These are phyloP conservation scores for Planiliza haematocheilus DNA, from an alignment of 2,113 vertebrate species.

Conservation along the genomic window DNA sequence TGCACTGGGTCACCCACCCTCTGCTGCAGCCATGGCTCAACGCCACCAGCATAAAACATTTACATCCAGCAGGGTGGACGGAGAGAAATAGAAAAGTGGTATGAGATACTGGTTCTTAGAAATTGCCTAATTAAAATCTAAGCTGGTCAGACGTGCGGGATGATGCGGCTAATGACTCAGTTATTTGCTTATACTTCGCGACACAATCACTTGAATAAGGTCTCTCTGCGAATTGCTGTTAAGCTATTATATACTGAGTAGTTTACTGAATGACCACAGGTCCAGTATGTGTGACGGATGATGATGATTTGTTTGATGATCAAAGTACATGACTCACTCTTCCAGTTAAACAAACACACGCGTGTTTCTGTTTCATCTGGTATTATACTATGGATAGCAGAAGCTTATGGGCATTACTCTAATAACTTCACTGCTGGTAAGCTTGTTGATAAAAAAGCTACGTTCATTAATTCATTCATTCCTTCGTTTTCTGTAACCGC, in stretches of 20 bases:
- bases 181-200: constrained; percentile 37
- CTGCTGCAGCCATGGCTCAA: constrained; percentile 80
- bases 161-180: constrained; percentile 49
- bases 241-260: neutral
- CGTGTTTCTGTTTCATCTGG: neutral
- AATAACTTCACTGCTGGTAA: constrained; percentile 22
- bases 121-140: constrained; percentile 44
- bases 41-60: constrained; percentile 79
- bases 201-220: constrained; percentile 9
- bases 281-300: constrained; percentile 1
- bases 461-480: no score
- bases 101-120: constrained; percentile 33
- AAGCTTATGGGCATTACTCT: constrained; percentile 18
- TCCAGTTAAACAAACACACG: neutral
- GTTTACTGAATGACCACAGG: neutral
- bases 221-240: constrained; percentile 7
- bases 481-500: no score
- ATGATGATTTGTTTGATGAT: constrained; percentile 10
- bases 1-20: constrained; percentile 79
- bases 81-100: constrained; percentile 13
- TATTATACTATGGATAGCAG: constrained; percentile 1
- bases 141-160: constrained; percentile 39
- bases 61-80: constrained; percentile 60
- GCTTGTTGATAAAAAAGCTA: no score
- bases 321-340: constrained; percentile 2